A percentile compares a stretch with the other conserved stretches of the same genome.
Conservation (phyloP, 2,888 invertebrate genomes). For the Eristalinus aeneus region DNA sequence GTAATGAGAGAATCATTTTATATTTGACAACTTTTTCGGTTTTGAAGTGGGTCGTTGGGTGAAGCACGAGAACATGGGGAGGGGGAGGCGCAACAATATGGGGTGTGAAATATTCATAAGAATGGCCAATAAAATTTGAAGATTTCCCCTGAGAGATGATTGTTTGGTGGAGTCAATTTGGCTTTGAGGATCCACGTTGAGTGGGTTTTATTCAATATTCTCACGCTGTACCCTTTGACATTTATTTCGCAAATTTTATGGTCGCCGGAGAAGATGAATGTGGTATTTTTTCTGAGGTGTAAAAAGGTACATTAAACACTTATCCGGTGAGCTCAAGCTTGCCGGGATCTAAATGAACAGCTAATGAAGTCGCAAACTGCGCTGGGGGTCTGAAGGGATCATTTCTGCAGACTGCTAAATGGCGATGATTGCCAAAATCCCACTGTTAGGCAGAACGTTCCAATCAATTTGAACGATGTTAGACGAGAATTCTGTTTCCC, state of each 20-base stretch:
- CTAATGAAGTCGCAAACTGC: too few relatives aligned
- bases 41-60: not conserved
- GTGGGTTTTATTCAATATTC: not conserved
- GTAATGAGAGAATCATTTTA: slow-evolving; percentile 20
- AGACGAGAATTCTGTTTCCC: too few relatives aligned
- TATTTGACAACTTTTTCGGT: not conserved
- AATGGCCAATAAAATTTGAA: not conserved
- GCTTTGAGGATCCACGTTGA: not conserved
- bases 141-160: slow-evolving; percentile 17
- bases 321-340: too few relatives aligned
- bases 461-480: too few relatives aligned
- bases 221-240: not conserved
- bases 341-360: too few relatives aligned
- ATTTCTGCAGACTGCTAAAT: too few relatives aligned
- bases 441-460: too few relatives aligned
- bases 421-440: too few relatives aligned
- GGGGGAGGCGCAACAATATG: not conserved
- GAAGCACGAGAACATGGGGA: not conserved
- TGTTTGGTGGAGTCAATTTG: not conserved
- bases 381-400: too few relatives aligned
- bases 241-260: not conserved
- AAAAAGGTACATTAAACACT: too few relatives aligned
- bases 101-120: not conserved
- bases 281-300: too few relatives aligned
- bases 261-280: too few relatives aligned